phyloP scores from a whole-genome alignment of 2,888 invertebrate genomes.

The Hemithea aestivaria region DNA sequence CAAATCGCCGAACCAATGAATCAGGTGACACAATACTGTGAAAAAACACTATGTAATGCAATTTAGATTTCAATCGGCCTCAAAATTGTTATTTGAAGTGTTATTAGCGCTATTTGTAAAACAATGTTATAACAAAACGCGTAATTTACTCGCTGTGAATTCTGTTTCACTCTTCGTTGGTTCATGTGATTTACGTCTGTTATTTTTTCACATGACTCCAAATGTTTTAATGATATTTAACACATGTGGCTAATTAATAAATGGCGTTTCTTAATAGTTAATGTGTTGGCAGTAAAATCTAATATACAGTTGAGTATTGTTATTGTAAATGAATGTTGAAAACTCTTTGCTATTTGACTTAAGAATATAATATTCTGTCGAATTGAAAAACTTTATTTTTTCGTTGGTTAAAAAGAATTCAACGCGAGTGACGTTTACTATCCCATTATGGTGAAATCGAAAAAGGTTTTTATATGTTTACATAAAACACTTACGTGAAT shows the following conservation, averaged over 20 bases:
- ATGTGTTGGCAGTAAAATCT: constrained; percentile 2
- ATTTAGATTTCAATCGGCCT: constrained; percentile 60
- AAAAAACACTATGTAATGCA: constrained; percentile 47
- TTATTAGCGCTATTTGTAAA: constrained; percentile 57
- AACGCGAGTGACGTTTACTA: constrained; percentile 8
- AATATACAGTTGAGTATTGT: too few relatives aligned
- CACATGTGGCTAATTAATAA: constrained; percentile 17
- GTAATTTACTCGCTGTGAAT: constrained; percentile 38
- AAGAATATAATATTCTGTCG: too few relatives aligned
- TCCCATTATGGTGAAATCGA: too few relatives aligned
- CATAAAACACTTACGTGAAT: too few relatives aligned
- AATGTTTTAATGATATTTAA: constrained; percentile 18
- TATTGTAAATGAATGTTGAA: too few relatives aligned
- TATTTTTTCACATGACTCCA: constrained; percentile 32
- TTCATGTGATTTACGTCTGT: constrained; percentile 33
- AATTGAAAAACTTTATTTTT: constrained; percentile 5
- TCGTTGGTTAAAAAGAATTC: constrained; percentile 17
- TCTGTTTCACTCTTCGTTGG: constrained; percentile 28
- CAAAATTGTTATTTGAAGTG: constrained; percentile 43
- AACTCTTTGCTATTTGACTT: too few relatives aligned
- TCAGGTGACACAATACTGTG: constrained; percentile 62
- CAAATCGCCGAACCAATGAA: constrained; percentile 41
- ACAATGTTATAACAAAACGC: constrained; percentile 53
- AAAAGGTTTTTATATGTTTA: too few relatives aligned
- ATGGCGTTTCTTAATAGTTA: constrained; percentile 11